Conservation (phyloP, 2,888 invertebrate genomes). For the Melieria picta region DNA sequence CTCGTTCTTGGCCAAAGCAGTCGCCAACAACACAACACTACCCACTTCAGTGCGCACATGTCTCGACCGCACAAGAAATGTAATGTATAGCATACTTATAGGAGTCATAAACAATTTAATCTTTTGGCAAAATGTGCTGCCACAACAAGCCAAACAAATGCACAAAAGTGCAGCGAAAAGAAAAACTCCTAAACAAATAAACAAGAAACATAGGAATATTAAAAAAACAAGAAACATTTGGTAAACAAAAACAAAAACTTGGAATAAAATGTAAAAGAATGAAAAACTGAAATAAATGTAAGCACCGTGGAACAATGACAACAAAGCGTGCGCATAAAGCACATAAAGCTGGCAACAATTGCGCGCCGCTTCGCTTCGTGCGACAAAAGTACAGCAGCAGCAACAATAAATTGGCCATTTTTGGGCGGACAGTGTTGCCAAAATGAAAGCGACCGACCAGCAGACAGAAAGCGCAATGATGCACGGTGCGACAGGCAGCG, state of each 20-base stretch:
- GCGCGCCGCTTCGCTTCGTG: slow-evolving; percentile 14
- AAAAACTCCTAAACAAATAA: too few species aligned
- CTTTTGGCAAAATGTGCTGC: slow-evolving; percentile 23
- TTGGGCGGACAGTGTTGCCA: slow-evolving; percentile 17
- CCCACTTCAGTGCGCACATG: background rate
- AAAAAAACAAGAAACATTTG: slow-evolving; percentile 9
- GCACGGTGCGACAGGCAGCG: too few species aligned
- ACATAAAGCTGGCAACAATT: slow-evolving; percentile 34
- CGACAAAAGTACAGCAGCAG: slow-evolving; percentile 12
- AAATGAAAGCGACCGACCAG: slow-evolving; percentile 8
- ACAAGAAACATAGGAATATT: background rate
- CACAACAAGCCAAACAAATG: background rate
- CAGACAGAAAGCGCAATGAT: background rate
- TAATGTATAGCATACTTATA: slow-evolving; percentile 24
- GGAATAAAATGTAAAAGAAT: slow-evolving; percentile 3
- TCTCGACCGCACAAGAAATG: slow-evolving; percentile 1
- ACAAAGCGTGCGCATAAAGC: slow-evolving; percentile 1
- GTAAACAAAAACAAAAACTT: slow-evolving; percentile 5
- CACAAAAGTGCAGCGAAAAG: background rate
- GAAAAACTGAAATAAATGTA: background rate
- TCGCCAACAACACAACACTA: slow-evolving; percentile 4
- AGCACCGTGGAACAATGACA: too few species aligned
- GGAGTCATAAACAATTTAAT: slow-evolving; percentile 36
- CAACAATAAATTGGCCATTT: slow-evolving; percentile 35
- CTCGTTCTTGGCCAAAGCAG: background rate